Evolutionary conservation across 2,113 vertebrate species (phyloP).

Genomic region (Prochilodus magdalenae): DNA sequence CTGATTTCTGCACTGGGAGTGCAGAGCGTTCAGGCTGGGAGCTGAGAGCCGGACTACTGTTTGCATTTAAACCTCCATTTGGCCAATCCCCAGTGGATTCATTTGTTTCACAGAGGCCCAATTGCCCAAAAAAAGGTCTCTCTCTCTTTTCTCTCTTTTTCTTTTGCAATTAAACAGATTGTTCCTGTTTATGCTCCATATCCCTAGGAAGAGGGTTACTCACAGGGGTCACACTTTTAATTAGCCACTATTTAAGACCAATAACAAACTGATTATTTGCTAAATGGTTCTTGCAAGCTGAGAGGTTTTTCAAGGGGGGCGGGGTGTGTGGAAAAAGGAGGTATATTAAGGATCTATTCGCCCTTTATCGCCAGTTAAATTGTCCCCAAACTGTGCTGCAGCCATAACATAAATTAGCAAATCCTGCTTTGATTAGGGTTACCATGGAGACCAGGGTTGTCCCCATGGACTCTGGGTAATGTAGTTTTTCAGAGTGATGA

Average conservation of each 20-base stretch:
- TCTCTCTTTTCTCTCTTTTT: slow-evolving; percentile 34
- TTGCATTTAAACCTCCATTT: slow-evolving; percentile 96
- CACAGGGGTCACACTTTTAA: slow-evolving; percentile 91
- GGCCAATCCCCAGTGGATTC: slow-evolving; percentile 89
- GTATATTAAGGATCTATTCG: slow-evolving; percentile 46
- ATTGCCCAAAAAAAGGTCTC: slow-evolving; percentile 79
- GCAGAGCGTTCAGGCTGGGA: slow-evolving; percentile 75
- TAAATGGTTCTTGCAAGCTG: slow-evolving; percentile 79
- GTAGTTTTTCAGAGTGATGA: slow-evolving; percentile 21
- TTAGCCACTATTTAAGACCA: slow-evolving; percentile 90
- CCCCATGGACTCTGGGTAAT: slow-evolving; percentile 44
- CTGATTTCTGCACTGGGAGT: slow-evolving; percentile 87
- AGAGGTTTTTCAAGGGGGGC: slow-evolving; percentile 53
- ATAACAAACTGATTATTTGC: slow-evolving; percentile 92
- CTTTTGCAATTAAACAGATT: slow-evolving; percentile 91
- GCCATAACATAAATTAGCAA: slow-evolving; percentile 53
- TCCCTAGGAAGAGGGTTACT: slow-evolving; percentile 88
- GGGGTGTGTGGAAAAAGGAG: neutral
- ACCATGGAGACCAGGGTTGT: slow-evolving; percentile 61
- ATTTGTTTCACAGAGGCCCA: slow-evolving; percentile 93
- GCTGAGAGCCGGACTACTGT: slow-evolving; percentile 87
- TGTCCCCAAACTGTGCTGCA: slow-evolving; percentile 42
- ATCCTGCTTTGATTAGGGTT: slow-evolving; percentile 61
- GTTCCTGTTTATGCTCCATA: slow-evolving; percentile 97
- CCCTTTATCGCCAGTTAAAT: slow-evolving; percentile 44